Evolutionary conservation across 2,888 invertebrate genomes (phyloP), one percentile per base, ranked within the genome.

Genomic region (Tanypteryx hageni): DNA sequence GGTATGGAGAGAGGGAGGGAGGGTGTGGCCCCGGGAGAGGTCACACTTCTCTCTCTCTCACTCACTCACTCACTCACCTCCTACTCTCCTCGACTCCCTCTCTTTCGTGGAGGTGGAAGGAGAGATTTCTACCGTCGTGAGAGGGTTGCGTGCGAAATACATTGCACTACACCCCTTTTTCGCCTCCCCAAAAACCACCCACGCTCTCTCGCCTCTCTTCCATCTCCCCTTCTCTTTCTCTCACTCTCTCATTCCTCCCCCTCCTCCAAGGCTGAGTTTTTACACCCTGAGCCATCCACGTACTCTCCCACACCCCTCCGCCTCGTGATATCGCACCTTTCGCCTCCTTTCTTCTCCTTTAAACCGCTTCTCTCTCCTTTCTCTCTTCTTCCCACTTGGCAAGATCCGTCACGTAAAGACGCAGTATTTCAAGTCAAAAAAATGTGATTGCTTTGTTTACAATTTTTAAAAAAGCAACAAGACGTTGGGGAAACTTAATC

Each of bases 11-110:
- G 82, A 16, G 44, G 8, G n/a, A n/a, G 16, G 86, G 86, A n/a
- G 89, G 89, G 89, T 89, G 89, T 89, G 89, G 89, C 64, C 89
- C 89, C 64, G 64, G n/a, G 64, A 89, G 61, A 89, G 61, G 61
- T 89, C 64, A 83, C 83, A 83, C 83, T 57, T 83, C 83, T 44
- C 83, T 57, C 83, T 57, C 83, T n/a, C 83, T 82, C 82, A 31
- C 31, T 31, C 83, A 57, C 83, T 57, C 83, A 11, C 83, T 82
- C 82, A 31, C 31, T 31, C 83, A 57, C 56, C 83, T 83, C 8
- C 81, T 81, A 27, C 27, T 82, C n/a, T 82, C 11, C 44, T 31
- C 18, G 31, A 18, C 18, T 82, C 82, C n/a, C 44, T n/a, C 44
- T 82, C 44, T 16, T 82, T 82, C 31, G 9, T 56, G 56, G 83